Conservation (phyloP, 1,140 invertebrate genomes). For the Harlomillsia oculata region DNA sequence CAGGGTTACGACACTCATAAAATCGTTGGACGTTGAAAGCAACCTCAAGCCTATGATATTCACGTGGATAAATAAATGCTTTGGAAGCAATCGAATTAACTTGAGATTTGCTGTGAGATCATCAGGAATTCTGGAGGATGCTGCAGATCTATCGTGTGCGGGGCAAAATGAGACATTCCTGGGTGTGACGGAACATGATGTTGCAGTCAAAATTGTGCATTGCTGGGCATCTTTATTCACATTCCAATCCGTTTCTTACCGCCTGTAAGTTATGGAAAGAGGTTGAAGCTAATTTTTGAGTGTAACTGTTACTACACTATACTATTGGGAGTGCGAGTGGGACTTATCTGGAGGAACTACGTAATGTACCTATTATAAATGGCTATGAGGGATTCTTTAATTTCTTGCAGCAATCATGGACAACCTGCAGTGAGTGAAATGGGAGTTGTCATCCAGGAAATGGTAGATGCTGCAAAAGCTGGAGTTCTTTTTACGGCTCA, state of each 20-base stretch:
- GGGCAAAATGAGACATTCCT: conserved; percentile 72
- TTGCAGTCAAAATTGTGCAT: conserved; percentile 50
- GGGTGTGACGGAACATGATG: conserved; percentile 48
- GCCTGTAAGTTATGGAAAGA: conserved; percentile 48
- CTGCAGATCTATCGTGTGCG: conserved; percentile 63
- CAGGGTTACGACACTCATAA: conserved; percentile 27
- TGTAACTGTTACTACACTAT: too few relatives aligned
- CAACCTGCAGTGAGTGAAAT: conserved; percentile 54
- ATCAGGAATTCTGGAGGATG: conserved; percentile 66
- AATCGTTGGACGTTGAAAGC: neutral
- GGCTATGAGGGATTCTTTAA: too few relatives aligned
- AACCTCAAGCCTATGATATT: conserved; percentile 12
- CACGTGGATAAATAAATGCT: conserved; percentile 27
- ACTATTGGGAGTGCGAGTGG: too few relatives aligned
- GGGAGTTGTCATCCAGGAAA: conserved; percentile 70
- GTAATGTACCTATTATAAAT: too few relatives aligned
- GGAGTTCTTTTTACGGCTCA: conserved; percentile 73
- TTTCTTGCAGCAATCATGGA: conserved; percentile 50
- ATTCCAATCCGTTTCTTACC: conserved; percentile 62
- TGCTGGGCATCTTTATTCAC: conserved; percentile 75
- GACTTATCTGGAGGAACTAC: too few relatives aligned
- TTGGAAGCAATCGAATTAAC: conserved; percentile 28
- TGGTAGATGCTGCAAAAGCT: conserved; percentile 58
- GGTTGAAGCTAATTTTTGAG: too few relatives aligned
- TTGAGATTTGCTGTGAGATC: conserved; percentile 48